Conservation (phyloP, 2,888 invertebrate species). For the Eulithis prunata region DNA sequence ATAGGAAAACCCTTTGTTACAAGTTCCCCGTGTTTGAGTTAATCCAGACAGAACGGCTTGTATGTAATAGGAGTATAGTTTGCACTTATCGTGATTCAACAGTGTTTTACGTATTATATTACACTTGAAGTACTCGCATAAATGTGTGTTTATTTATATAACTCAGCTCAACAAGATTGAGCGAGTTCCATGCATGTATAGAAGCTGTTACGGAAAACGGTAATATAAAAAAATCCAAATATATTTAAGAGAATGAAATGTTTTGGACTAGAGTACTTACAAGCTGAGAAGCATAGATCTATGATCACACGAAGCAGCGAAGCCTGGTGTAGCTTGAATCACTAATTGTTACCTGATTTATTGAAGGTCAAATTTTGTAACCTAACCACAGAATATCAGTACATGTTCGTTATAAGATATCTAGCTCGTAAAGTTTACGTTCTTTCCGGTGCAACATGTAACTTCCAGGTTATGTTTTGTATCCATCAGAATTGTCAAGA, state of each 20-base stretch:
- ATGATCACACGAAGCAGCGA: not conserved
- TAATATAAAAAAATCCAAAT: too few relatives aligned
- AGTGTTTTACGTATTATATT: conserved; percentile 53
- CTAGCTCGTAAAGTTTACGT: conserved; percentile 35
- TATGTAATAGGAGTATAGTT: conserved; percentile 40
- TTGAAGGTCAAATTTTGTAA: conserved; percentile 50
- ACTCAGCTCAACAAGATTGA: conserved; percentile 26
- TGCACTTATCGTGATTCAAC: conserved; percentile 62
- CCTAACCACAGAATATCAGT: conserved; percentile 7
- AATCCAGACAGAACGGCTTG: conserved; percentile 17
- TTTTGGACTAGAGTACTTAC: not conserved
- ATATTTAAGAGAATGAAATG: not conserved
- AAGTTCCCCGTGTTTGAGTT: conserved; percentile 7
- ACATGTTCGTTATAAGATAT: conserved; percentile 38
- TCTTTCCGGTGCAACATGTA: conserved; percentile 25
- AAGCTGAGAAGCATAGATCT: not conserved
- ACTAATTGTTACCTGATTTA: conserved; percentile 40
- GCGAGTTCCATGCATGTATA: conserved; percentile 14
- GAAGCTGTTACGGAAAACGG: not conserved
- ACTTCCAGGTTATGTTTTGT: conserved; percentile 9
- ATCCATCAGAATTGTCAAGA: conserved; percentile 33
- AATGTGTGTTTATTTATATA: conserved; percentile 41
- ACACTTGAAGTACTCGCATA: conserved; percentile 37
- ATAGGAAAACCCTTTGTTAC: conserved; percentile 19
- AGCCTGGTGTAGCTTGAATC: conserved; percentile 26